Evolutionary conservation across 2,113 vertebrate species (phyloP).

Genomic region (Platichthys stellatus): DNA sequence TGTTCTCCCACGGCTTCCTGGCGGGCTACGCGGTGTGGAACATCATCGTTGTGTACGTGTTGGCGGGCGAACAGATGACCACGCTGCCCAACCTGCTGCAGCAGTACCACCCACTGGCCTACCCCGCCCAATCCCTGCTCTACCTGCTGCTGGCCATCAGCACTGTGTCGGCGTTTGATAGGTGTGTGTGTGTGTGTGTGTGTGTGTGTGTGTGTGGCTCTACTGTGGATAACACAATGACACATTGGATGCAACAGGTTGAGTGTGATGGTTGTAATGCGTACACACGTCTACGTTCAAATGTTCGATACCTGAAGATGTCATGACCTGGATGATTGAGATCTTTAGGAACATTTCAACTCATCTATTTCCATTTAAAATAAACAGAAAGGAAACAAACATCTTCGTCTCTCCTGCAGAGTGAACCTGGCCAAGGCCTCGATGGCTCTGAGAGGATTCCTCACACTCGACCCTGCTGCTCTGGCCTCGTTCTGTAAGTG

Average conservation of each 20-base stretch:
- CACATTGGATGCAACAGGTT: too few relatives aligned
- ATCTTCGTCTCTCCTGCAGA: constrained; percentile 71
- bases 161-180: constrained; percentile 94
- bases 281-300: too few relatives aligned
- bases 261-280: not conserved
- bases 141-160: constrained; percentile 93
- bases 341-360: not conserved
- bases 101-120: constrained; percentile 91
- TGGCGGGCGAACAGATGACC: constrained; percentile 89
- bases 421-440: constrained; percentile 92
- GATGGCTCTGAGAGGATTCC: constrained; percentile 87
- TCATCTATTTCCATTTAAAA: not conserved
- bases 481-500: constrained; percentile 93
- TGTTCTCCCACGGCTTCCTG: constrained; percentile 93
- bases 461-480: constrained; percentile 90
- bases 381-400: not conserved
- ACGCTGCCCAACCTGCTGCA: constrained; percentile 87
- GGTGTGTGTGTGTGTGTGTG: constrained; percentile 73
- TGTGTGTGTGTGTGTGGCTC: too few relatives aligned
- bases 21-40: constrained; percentile 95
- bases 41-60: constrained; percentile 89
- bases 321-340: too few relatives aligned
- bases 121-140: constrained; percentile 91
- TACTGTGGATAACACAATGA: too few relatives aligned
- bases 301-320: too few relatives aligned